Base-by-base conservation (phyloP, 2,888 invertebrate species). In the Protula sp. region DNA sequence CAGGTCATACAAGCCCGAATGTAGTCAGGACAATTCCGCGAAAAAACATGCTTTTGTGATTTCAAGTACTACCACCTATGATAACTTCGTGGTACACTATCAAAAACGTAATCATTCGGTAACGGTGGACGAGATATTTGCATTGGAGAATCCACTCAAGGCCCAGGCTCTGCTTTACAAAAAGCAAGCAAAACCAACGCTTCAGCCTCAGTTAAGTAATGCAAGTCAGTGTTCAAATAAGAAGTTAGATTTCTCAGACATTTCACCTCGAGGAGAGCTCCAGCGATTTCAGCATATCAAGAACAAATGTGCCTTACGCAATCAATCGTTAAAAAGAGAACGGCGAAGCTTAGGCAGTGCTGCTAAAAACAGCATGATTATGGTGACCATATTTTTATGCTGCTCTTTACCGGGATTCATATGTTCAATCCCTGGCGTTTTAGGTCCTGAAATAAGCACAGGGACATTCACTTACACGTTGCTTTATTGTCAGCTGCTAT, bases 281-380 rank as follows among this genome's bases (percentile, higher is more conserved):
- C 67, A 72, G 28, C 63, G 76, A 30, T 68, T 72, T 47, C 73
- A 76, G 67, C 70, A 56, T 31, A 58, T 71, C 28, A 74, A 71
- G 54, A 72, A 71, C 54, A 69, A 59, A 19, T 70, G 69, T 26
- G 72, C 72, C 24, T 50, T 74, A 26, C 61, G 66, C 50, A 71
- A 70, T 55, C 72, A 74, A 60, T 70, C 69, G 5, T 59, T 74
- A 28, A 58, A 69, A 29, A 55, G 74, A 45, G 77, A 76, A 52
- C 50, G 56, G 3, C 29, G 71, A 14, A 73, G 72, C 29, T 65
- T 74, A 14, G 71, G 71, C 51, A 72, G 69, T 47, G 77, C 77
- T 19, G 73, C 76, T 47, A 72, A 69, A 45, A 78, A 78, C 67
- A 73, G 74, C 53, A 57, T 78, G 27, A 72, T 74, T 3, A 78